Percentiles rank a stretch among this genome's conserved stretches.
Conservation (phyloP, 2,113 vertebrate genomes). For the Xenus cinereus region DNA sequence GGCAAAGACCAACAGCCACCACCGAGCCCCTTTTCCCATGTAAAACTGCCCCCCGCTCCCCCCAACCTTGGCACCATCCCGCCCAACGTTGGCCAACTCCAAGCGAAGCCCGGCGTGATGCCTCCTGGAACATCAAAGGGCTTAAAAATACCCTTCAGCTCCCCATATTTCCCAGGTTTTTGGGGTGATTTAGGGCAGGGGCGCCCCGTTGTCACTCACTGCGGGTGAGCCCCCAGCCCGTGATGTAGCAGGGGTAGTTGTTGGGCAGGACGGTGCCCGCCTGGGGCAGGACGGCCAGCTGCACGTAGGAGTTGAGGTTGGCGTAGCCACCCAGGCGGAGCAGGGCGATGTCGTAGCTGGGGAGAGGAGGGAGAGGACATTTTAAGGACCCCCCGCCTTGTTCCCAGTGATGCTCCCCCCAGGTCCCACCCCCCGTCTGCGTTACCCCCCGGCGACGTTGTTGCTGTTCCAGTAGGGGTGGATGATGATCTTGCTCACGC, state of each 20-base stretch:
- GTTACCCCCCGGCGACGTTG: accelerated
- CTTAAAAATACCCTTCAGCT: background rate
- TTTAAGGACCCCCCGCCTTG: accelerated
- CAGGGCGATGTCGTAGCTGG: conserved; percentile 87
- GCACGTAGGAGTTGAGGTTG: conserved; percentile 78
- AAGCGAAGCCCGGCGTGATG: background rate
- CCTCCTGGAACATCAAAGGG: no score
- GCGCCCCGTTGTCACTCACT: conserved; percentile 68
- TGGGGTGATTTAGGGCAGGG: accelerated
- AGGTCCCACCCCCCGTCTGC: accelerated
- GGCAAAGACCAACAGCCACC: background rate
- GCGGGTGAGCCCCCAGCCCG: conserved; percentile 86
- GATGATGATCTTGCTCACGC: background rate
- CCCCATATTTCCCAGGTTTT: accelerated
- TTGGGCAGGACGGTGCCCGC: conserved; percentile 78
- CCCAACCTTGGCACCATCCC: no score
- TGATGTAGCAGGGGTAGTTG: conserved; percentile 84
- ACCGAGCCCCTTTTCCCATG: accelerated
- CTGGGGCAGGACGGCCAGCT: conserved; percentile 80
- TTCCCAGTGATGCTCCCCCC: accelerated
- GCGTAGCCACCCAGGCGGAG: conserved; percentile 76
- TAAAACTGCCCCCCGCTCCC: background rate
- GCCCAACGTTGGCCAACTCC: accelerated
- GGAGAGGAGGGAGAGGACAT: accelerated
- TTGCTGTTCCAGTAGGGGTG: background rate